Evolutionary conservation across 2,113 vertebrate species (phyloP).

Genomic region (Dicentrarchus labrax): DNA sequence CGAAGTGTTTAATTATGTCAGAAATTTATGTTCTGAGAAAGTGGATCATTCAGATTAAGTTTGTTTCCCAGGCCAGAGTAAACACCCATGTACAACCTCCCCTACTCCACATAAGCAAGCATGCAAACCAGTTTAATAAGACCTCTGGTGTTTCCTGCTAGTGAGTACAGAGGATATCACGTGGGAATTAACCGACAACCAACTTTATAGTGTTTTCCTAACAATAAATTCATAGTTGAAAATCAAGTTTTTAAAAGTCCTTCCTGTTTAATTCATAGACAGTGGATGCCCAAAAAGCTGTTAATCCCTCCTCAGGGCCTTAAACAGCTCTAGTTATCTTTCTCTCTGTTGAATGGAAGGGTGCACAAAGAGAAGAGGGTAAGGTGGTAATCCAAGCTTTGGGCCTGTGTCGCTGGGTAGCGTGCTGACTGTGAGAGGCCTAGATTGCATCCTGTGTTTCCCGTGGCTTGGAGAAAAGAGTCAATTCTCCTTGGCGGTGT

Average conservation of each 20-base stretch:
- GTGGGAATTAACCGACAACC: conserved; percentile 10
- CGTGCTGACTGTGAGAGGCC: conserved; percentile 74
- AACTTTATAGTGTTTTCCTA: conserved; percentile 18
- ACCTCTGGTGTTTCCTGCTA: conserved; percentile 8
- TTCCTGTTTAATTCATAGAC: conserved; percentile 54
- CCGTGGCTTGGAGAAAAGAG: conserved; percentile 72
- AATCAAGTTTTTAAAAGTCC: conserved; percentile 20
- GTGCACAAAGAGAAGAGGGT: conserved; percentile 72
- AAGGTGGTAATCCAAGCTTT: conserved; percentile 77
- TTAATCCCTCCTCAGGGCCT: conserved; percentile 73
- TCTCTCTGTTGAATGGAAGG: conserved; percentile 62
- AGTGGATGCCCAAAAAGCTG: conserved; percentile 46
- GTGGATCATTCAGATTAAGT: conserved; percentile 50
- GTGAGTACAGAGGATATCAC: background rate
- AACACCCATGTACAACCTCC: conserved; percentile 20
- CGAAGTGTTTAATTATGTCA: conserved; percentile 78
- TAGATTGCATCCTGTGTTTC: conserved; percentile 73
- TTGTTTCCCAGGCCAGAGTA: conserved; percentile 58
- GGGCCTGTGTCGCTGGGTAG: conserved; percentile 70
- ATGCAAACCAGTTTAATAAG: conserved; percentile 7
- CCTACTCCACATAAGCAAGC: background rate
- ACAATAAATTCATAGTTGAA: conserved; percentile 18
- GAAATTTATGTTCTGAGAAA: conserved; percentile 76
- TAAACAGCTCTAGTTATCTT: conserved; percentile 70
- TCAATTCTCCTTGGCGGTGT: conserved; percentile 65